Base-by-base conservation (phyloP, 2,797 vertebrate genomes). In the Gallinago nigripennis region DNA sequence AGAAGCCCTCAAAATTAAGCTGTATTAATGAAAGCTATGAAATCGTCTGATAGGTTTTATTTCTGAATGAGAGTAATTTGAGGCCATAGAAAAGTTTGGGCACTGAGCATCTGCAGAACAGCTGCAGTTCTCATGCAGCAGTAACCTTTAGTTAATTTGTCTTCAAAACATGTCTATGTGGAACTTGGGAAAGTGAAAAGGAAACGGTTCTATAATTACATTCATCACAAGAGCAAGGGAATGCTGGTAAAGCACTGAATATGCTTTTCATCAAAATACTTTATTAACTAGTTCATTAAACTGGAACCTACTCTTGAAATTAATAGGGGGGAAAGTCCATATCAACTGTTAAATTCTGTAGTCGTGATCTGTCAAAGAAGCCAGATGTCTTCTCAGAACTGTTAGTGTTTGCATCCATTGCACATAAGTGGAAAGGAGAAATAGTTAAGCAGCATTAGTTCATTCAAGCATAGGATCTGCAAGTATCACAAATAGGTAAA, bases 61-160 rank as follows among this genome's bases (percentile, higher is more conserved):
- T 92, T 91, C 82, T 88, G 73, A 94, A 81, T 75, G 57, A 65
- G 68, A 83, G 25, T 56, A 70, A 88, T 79, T 12, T 2, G 81
- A 84, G 54, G 51, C 71, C 58, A 89, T 19, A 86, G 54, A 82
- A 82, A 93, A 94, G 66, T 50, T 70, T 33, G 60, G 60, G 79
- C 92, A 39, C 48, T 86, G 53, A 12, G 88, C 88, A 93, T 95
- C 94, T 95, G 95, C 71, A 71, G 48, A 93, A 94, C 93, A 96
- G 83, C 92, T 95, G 94, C 78, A 79, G 81, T 92, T 95, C 90
- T 95, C 90, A 90, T 93, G 86, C 66, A 88, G 90, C 77, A 84
- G 66, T 95, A 95, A 95, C 92, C 90, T 97, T 93, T 92, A 82
- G 60, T 72, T 96, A 94, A 95, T 94, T 90, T 92, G 83, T 96